Evolutionary conservation across 2,113 vertebrate species (phyloP).

Genomic region (Megaleporinus macrocephalus): DNA sequence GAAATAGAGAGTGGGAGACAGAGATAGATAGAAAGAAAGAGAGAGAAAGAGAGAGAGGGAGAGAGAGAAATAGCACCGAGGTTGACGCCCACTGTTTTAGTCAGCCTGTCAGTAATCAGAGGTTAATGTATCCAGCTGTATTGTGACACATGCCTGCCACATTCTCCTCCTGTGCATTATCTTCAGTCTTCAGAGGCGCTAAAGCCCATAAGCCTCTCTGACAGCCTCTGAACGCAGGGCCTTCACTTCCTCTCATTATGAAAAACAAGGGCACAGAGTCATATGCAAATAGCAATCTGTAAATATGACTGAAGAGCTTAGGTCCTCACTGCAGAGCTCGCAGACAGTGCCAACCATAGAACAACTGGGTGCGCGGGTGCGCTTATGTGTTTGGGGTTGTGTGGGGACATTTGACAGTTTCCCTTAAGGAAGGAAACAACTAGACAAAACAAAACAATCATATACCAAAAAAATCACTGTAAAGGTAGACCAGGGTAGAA

Average conservation of each 20-base stretch:
- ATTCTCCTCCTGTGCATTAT: constrained; percentile 54
- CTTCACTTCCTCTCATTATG: constrained; percentile 50
- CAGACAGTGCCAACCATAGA: constrained; percentile 15
- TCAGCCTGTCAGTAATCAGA: constrained; percentile 29
- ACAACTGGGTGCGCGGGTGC: constrained; percentile 8
- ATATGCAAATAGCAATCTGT: constrained; percentile 50
- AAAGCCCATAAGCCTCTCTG: constrained; percentile 50
- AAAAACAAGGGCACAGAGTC: constrained; percentile 50
- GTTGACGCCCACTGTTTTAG: neutral
- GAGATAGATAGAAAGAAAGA: neutral
- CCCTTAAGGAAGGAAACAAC: neutral
- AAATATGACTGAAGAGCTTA: constrained; percentile 42
- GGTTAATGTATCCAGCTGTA: constrained; percentile 51
- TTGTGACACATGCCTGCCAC: constrained; percentile 52
- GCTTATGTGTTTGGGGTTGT: neutral
- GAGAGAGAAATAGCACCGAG: neutral
- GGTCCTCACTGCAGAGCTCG: constrained; percentile 21
- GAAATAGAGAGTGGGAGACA: neutral
- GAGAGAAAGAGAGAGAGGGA: neutral
- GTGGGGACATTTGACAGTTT: neutral
- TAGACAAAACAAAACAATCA: neutral
- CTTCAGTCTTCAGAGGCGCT: constrained; percentile 52
- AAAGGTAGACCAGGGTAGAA: too few relatives aligned
- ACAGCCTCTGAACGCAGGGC: constrained; percentile 38
- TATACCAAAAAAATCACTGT: neutral